phyloP scores from a whole-genome alignment of 2,888 invertebrate species.

The Hanleya hanleyi region DNA sequence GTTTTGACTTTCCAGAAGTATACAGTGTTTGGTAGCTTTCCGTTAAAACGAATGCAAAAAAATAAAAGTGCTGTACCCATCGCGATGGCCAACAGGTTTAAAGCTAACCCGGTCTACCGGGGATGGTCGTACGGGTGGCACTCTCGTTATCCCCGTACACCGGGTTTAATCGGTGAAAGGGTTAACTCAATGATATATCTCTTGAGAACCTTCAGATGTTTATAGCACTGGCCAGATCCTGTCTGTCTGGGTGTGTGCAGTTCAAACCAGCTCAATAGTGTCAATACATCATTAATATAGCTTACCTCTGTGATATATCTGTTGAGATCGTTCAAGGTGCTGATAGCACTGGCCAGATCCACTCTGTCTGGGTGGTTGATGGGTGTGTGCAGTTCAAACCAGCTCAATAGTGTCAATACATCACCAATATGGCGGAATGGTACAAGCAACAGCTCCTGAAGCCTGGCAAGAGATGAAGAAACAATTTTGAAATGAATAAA shows the following conservation, averaged over 20 bases:
- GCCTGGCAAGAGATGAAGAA: too few species aligned
- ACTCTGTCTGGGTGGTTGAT: constrained; percentile 65
- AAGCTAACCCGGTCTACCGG: too few species aligned
- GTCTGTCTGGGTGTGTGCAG: constrained; percentile 66
- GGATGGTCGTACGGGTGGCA: too few species aligned
- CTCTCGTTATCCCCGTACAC: too few species aligned
- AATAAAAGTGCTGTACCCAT: too few species aligned
- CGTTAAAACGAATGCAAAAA: too few species aligned
- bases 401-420: constrained; percentile 66
- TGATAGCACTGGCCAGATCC: constrained; percentile 59
- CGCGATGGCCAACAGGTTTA: too few species aligned
- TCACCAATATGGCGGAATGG: constrained; percentile 64
- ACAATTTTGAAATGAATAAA: too few species aligned
- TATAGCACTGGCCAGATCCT: constrained; percentile 59
- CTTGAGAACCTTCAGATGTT: constrained; percentile 54
- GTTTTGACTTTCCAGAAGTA: too few species aligned
- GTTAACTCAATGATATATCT: constrained; percentile 58
- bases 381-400: constrained; percentile 68
- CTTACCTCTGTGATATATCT: constrained; percentile 62
- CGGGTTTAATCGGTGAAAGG: too few species aligned
- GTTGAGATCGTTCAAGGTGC: constrained; percentile 58
- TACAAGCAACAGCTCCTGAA: constrained; percentile 73
- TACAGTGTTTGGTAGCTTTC: too few species aligned
- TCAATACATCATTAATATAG: too few species aligned
- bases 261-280: constrained; percentile 49